phyloP scores from a whole-genome alignment of 2,797 vertebrate species.

The Threskiornis aethiopicus region DNA sequence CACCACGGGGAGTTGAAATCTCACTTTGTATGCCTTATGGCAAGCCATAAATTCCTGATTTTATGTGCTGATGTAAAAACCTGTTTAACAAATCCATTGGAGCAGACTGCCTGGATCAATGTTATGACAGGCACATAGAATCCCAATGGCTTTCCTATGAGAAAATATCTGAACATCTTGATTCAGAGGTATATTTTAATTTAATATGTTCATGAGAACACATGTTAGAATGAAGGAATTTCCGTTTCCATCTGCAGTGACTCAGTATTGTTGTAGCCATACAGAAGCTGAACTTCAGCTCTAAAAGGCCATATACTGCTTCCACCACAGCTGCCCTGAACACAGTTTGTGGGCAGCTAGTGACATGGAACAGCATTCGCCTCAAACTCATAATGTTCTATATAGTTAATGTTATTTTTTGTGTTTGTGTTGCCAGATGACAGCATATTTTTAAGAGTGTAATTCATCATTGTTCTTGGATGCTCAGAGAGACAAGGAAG shows the following conservation, averaged over 20 bases:
- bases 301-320: background rate
- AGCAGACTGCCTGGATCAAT: constrained; percentile 54
- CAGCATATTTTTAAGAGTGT: background rate
- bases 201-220: background rate
- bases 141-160: background rate
- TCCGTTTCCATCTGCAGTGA: background rate
- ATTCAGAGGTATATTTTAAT: background rate
- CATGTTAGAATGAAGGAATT: background rate
- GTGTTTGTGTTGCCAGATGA: background rate
- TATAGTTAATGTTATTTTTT: background rate
- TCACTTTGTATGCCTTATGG: constrained; percentile 56
- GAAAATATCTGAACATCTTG: background rate
- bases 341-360: background rate
- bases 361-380: background rate
- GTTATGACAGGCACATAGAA: constrained; percentile 49
- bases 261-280: background rate
- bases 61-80: constrained; percentile 60
- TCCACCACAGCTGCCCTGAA: background rate
- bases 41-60: constrained; percentile 49
- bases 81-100: constrained; percentile 55
- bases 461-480: background rate
- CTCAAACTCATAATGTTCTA: background rate
- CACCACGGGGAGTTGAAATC: constrained; percentile 48
- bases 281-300: background rate
- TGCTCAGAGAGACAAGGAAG: background rate